Conservation (phyloP, 2,113 vertebrate species). For the Gnathonemus echidnorhynchus region DNA sequence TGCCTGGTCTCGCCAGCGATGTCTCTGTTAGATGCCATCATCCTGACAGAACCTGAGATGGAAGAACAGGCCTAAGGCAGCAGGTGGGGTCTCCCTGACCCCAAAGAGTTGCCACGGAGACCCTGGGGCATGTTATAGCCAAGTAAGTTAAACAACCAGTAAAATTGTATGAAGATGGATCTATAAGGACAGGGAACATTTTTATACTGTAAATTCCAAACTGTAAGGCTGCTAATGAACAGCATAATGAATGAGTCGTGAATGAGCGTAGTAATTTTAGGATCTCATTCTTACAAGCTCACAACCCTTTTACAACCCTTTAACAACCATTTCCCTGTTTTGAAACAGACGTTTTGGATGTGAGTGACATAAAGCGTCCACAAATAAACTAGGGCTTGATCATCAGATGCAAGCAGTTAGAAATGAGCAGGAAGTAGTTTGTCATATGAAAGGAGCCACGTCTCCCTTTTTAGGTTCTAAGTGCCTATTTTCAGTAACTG, state of each 20-base stretch:
- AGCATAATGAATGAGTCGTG: not conserved
- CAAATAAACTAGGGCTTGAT: not conserved
- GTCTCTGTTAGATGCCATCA: not conserved
- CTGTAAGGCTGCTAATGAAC: not conserved
- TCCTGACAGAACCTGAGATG: not conserved
- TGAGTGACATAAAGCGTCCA: not conserved
- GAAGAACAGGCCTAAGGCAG: not conserved
- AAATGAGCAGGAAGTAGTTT: not conserved
- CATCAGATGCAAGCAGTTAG: not conserved
- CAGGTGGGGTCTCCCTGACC: not conserved
- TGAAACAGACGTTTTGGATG: not conserved
- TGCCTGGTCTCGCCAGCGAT: not conserved
- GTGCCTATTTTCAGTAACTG: not conserved
- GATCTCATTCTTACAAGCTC: not conserved
- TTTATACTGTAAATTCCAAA: not conserved
- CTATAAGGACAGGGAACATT: not conserved
- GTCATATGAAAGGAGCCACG: too few relatives aligned
- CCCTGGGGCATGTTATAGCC: not conserved
- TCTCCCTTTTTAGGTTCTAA: not conserved
- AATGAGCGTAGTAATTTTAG: not conserved
- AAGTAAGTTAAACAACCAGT: not conserved
- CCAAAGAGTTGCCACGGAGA: not conserved
- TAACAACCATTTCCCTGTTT: not conserved
- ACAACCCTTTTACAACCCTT: not conserved
- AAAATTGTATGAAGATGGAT: not conserved